Evolutionary conservation across 2,113 vertebrate genomes (phyloP).

Genomic region (Montifringilla adamsi): DNA sequence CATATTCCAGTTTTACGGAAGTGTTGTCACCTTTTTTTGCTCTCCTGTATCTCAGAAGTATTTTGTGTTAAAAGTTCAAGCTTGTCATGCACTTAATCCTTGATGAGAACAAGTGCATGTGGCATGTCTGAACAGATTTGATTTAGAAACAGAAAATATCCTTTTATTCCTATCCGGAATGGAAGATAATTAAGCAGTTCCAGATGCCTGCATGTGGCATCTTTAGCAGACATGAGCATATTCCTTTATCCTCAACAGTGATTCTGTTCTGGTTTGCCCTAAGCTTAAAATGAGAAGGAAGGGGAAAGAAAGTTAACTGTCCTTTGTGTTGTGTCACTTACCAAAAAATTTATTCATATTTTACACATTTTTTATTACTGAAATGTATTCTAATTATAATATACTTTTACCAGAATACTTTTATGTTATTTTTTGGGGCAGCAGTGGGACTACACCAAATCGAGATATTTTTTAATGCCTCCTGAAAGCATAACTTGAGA

Average conservation of each 20-base stretch:
- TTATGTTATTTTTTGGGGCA: not conserved
- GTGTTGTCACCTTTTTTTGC: conserved; percentile 1
- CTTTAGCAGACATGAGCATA: not conserved
- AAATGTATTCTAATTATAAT: not conserved
- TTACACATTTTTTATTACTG: not conserved
- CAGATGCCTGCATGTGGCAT: conserved; percentile 18
- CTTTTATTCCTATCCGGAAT: conserved; percentile 9
- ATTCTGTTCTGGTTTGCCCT: not conserved
- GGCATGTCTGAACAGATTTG: conserved; percentile 51
- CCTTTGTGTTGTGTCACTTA: not conserved
- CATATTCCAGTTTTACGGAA: conserved; percentile 11
- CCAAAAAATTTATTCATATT: not conserved
- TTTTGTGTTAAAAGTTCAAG: conserved; percentile 53
- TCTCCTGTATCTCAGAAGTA: not conserved
- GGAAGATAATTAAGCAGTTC: conserved; percentile 43
- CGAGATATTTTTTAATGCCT: not conserved
- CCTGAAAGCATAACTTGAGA: not conserved
- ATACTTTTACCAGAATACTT: not conserved
- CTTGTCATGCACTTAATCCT: conserved; percentile 67
- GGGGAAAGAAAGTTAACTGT: not conserved
- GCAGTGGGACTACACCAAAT: not conserved
- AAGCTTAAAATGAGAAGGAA: conserved; percentile 16
- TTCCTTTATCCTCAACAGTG: conserved; percentile 20
- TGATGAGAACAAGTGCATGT: conserved; percentile 41
- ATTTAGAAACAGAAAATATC: conserved; percentile 68